These are phyloP conservation scores for Hirundo rustica DNA, from an alignment of 2,797 vertebrate genomes.

Conservation along the genomic window DNA sequence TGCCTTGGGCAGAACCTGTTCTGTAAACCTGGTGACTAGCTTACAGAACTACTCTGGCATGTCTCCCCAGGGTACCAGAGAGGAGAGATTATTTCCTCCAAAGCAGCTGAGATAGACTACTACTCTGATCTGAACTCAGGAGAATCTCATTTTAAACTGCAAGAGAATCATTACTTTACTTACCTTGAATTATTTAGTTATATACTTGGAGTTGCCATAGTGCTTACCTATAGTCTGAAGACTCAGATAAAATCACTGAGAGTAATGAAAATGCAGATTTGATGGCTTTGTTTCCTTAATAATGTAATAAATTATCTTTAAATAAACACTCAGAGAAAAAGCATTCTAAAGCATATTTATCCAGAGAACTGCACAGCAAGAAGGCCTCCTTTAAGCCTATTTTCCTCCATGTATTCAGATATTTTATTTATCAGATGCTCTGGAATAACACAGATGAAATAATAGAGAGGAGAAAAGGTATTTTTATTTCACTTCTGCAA, in stretches of 20 bases:
- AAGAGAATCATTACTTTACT: not conserved
- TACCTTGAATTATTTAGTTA: not conserved
- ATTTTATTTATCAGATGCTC: not conserved
- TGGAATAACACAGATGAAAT: not conserved
- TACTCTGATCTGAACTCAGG: not conserved
- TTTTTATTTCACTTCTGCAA: not conserved
- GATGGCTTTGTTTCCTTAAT: not conserved
- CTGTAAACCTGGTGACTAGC: not conserved
- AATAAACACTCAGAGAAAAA: not conserved
- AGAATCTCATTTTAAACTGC: not conserved
- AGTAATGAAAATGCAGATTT: not conserved
- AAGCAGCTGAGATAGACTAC: not conserved
- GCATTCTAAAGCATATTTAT: not conserved
- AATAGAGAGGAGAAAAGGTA: not conserved
- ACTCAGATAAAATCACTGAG: not conserved
- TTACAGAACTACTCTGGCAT: not conserved
- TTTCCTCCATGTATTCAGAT: not conserved
- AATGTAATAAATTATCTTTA: not conserved
- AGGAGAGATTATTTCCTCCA: not conserved
- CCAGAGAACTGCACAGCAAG: not conserved
- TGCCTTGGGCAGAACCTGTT: conserved; percentile 2
- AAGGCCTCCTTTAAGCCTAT: not conserved
- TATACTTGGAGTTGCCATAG: not conserved
- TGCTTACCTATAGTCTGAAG: not conserved
- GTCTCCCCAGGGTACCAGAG: not conserved